phyloP scores from a whole-genome alignment of 2,797 vertebrate genomes.

The Poeciliopsis presidionis region DNA sequence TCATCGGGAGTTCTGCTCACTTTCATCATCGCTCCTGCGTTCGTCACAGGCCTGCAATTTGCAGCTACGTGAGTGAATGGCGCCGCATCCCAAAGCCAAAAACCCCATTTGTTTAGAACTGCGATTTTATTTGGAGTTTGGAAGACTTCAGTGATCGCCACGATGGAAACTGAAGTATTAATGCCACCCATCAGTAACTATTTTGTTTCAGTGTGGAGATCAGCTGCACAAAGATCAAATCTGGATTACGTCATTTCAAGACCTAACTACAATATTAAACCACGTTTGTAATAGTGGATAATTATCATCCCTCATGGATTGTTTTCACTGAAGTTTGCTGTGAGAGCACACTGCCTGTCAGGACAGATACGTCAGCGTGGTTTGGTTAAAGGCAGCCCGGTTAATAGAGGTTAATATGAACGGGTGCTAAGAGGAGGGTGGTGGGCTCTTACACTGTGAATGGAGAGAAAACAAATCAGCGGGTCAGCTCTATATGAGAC shows the following conservation, averaged over 20 bases:
- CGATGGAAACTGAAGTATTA: not conserved
- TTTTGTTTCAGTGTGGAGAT: conserved; percentile 2
- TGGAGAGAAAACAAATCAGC: conserved; percentile 4
- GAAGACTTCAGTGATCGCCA: not conserved
- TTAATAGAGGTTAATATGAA: conserved; percentile 62
- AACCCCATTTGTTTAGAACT: not conserved
- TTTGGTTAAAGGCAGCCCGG: conserved; percentile 35
- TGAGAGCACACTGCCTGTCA: conserved; percentile 28
- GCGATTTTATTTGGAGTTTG: not conserved
- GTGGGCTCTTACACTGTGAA: conserved; percentile 17
- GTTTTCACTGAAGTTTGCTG: conserved; percentile 39
- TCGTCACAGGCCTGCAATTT: conserved; percentile 32
- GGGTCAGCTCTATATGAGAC: conserved; percentile 12
- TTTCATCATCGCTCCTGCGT: conserved; percentile 50
- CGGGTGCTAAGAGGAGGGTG: conserved; percentile 40
- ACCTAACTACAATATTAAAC: conserved; percentile 22
- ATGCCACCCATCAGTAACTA: not conserved
- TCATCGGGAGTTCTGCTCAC: conserved; percentile 34
- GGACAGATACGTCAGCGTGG: conserved; percentile 51
- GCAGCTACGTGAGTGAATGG: conserved; percentile 9
- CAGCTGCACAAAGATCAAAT: conserved; percentile 41
- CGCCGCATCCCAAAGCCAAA: conserved; percentile 2
- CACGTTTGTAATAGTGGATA: conserved; percentile 31
- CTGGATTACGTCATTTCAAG: conserved; percentile 48
- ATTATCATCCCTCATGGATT: conserved; percentile 57